A percentile compares a stretch with the other conserved stretches of the same genome.
Evolutionary conservation across 1,140 invertebrate species (phyloP).

Genomic region (Uloborus diversus): DNA sequence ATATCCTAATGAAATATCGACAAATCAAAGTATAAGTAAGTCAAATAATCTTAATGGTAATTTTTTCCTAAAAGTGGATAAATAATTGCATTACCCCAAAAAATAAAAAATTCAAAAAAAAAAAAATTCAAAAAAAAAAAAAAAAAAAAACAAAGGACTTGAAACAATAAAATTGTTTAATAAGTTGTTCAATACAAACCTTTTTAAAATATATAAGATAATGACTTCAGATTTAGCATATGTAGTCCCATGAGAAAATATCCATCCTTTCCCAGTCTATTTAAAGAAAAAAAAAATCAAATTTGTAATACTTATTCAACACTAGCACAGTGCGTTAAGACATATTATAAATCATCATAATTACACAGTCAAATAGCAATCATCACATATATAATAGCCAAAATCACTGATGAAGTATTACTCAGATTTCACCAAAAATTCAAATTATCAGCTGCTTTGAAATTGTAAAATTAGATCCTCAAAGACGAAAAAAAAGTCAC

Average conservation of each 20-base stretch:
- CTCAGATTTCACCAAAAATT: too few species aligned
- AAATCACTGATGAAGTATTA: too few species aligned
- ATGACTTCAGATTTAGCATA: slow-evolving; percentile 81
- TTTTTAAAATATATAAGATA: slow-evolving; percentile 83
- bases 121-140: background rate
- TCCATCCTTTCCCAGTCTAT: slow-evolving; percentile 90
- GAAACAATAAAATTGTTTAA: background rate
- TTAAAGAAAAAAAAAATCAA: slow-evolving; percentile 50
- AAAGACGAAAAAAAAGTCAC: background rate
- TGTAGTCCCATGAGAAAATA: slow-evolving; percentile 81
- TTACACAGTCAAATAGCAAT: too few species aligned
- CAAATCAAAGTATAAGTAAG: too few species aligned
- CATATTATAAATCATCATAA: too few species aligned
- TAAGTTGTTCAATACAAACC: slow-evolving; percentile 58
- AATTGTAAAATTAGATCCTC: too few species aligned
- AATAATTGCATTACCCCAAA: too few species aligned
- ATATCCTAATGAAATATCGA: too few species aligned
- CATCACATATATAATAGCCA: too few species aligned
- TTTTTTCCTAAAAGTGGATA: too few species aligned
- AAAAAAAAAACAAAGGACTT: background rate
- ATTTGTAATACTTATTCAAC: slow-evolving; percentile 19
- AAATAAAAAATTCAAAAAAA: background rate
- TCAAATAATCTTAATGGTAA: too few species aligned
- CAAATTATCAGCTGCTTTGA: background rate
- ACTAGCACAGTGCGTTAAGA: too few species aligned